Conservation (phyloP, 2,888 invertebrate genomes). For the Aleiodes leptofemur region DNA sequence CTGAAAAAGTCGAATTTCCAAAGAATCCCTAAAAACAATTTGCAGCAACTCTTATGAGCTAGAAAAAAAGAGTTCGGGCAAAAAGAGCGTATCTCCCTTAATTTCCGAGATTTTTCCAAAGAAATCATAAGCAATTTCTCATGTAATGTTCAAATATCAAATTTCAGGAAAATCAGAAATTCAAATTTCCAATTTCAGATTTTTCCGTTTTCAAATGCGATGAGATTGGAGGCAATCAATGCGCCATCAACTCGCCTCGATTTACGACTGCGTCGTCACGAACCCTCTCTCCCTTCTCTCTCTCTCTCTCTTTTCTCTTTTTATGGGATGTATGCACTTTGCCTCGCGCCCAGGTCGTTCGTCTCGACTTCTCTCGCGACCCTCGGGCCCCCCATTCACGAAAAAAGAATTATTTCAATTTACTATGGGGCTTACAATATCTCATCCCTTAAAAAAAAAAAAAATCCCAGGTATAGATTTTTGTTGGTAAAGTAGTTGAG, state of each 20-base stretch:
- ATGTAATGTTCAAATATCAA: no score
- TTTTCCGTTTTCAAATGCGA: slow-evolving; percentile 56
- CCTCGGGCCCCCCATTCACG: slow-evolving; percentile 57
- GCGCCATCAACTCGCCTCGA: slow-evolving; percentile 73
- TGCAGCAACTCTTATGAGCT: no score
- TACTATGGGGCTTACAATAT: slow-evolving; percentile 59
- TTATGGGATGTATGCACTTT: slow-evolving; percentile 23
- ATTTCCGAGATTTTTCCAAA: no score
- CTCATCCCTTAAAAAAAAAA: slow-evolving; percentile 27
- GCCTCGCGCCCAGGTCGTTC: slow-evolving; percentile 45
- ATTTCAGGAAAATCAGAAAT: no score
- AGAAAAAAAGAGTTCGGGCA: no score
- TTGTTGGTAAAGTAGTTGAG: slow-evolving; percentile 12
- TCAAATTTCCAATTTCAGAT: no score
- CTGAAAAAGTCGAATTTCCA: no score
- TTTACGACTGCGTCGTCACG: slow-evolving; percentile 72
- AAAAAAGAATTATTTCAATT: slow-evolving; percentile 71
- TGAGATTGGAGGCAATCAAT: slow-evolving; percentile 73
- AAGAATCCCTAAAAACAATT: no score
- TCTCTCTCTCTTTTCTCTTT: slow-evolving; percentile 50
- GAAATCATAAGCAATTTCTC: no score
- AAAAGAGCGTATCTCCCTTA: no score
- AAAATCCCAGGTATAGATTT: slow-evolving; percentile 44
- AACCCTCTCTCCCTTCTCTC: slow-evolving; percentile 54
- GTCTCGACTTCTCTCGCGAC: slow-evolving; percentile 45